These are phyloP conservation scores for Apogon talboti DNA, from an alignment of 2,797 vertebrate genomes.

Conservation along the genomic window DNA sequence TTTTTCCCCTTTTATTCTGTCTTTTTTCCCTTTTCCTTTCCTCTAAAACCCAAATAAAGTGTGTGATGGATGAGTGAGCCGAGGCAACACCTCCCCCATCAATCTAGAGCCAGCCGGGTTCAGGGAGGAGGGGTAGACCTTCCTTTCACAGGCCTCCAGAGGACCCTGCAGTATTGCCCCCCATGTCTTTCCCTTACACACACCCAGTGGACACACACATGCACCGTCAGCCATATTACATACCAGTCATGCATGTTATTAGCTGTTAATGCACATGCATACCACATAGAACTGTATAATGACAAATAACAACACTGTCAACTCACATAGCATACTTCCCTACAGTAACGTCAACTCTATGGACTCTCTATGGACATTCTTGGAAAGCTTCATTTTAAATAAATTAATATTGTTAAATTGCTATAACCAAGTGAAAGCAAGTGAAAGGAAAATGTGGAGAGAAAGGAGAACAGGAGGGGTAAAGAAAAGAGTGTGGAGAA, in stretches of 20 bases:
- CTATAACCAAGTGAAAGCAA: conserved; percentile 61
- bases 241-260: conserved; percentile 25
- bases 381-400: conserved; percentile 52
- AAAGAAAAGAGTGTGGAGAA: conserved; percentile 59
- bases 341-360: not conserved
- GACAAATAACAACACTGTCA: conserved; percentile 16
- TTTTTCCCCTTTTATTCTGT: conserved; percentile 60
- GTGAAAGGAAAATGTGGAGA: conserved; percentile 26
- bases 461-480: conserved; percentile 44
- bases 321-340: conserved; percentile 20
- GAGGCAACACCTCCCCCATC: conserved; percentile 84
- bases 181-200: conserved; percentile 55
- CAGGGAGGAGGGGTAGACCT: conserved; percentile 45
- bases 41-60: conserved; percentile 85
- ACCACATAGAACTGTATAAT: conserved; percentile 8
- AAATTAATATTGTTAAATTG: conserved; percentile 61
- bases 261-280: conserved; percentile 11
- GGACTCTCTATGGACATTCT: conserved; percentile 36
- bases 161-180: conserved; percentile 59
- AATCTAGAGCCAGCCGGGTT: conserved; percentile 70
- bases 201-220: conserved; percentile 49
- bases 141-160: conserved; percentile 74
- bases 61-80: conserved; percentile 85
- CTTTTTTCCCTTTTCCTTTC: conserved; percentile 73
- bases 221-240: conserved; percentile 15